Evolutionary conservation across 2,113 vertebrate genomes (phyloP), one percentile per base, ranked within the genome.

Genomic region (Vimba vimba): DNA sequence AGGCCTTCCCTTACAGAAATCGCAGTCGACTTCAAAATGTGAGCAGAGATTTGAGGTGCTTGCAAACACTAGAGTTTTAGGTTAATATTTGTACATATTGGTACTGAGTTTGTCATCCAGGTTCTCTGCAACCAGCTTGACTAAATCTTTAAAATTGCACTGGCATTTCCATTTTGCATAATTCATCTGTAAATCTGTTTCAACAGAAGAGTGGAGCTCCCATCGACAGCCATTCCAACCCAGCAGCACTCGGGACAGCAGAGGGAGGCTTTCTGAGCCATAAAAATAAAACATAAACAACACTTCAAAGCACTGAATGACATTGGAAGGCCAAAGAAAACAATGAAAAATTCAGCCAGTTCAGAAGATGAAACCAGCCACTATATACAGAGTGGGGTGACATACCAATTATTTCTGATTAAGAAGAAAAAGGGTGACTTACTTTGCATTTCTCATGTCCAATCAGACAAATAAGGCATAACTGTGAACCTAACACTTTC

Each of bases 221-320:
- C 43, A 75, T 50, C 13, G 33, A n/a, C 13, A 43, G 33, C 2
- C n/a, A 55, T 52, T 66, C 57, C 33, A 66, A 17, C 74, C 17
- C 43, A 69, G 25, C 90, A 91, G 90, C 92, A 92, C 93, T 92
- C 91, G 92, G 86, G 43, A 11, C 36, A 86, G 84, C 83, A 82
- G 86, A 27, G 77, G 74, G 75, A 79, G 17, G 89, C 88, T 92
- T 93, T 90, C 88, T 92, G 88, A 90, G 80, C 79, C 47, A 74
- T 87, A 89, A 89, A 92, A 33, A 66, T 12, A 93, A 89, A 93
- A 90, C 93, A 94, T 93, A 93, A 93, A 94, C 92, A 93, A 89
- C 91, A 92, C 92, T 94, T 93, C 93, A 93, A 91, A 92, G 73
- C n/a, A 50, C 43, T 75, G 73, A 23, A 77, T 77, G 47, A 77